These are phyloP conservation scores for Otis tarda DNA, from an alignment of 2,113 vertebrate genomes.

Conservation along the genomic window DNA sequence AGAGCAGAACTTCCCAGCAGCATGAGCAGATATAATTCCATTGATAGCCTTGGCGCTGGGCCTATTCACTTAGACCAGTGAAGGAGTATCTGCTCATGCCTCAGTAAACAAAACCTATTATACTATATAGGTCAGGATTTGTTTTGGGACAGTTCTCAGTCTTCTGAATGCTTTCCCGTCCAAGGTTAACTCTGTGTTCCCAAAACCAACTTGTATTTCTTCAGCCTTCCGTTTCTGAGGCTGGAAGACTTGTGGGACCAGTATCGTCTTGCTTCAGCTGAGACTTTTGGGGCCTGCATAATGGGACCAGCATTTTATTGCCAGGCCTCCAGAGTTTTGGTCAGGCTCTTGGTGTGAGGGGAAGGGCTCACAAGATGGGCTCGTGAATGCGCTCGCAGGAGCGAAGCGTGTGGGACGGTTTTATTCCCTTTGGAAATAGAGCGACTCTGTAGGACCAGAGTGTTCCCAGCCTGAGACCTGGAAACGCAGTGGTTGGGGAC, in stretches of 20 bases:
- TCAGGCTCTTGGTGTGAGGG: not conserved
- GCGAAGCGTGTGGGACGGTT: not conserved
- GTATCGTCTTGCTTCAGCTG: not conserved
- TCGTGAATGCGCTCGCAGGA: not conserved
- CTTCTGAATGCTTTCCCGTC: not conserved
- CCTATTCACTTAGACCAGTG: slow-evolving; percentile 19
- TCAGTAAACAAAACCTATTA: not conserved
- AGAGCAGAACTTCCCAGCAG: slow-evolving; percentile 62
- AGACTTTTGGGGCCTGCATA: not conserved
- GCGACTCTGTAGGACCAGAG: not conserved
- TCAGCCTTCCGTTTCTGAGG: not conserved
- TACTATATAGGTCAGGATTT: slow-evolving; percentile 5
- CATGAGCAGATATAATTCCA: slow-evolving; percentile 29
- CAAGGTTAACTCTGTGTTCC: not conserved
- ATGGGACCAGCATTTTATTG: not conserved
- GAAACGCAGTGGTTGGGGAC: not conserved
- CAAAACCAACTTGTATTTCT: not conserved
- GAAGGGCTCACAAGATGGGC: not conserved
- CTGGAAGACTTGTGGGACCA: not conserved
- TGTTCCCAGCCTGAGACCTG: not conserved
- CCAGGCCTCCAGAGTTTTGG: not conserved
- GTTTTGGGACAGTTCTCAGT: not conserved
- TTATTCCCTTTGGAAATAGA: not conserved
- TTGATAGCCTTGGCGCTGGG: slow-evolving; percentile 15
- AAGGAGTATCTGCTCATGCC: not conserved